These are phyloP conservation scores for Anguilla pacifica DNA, from an alignment of 2,797 vertebrate species.

Conservation along the genomic window DNA sequence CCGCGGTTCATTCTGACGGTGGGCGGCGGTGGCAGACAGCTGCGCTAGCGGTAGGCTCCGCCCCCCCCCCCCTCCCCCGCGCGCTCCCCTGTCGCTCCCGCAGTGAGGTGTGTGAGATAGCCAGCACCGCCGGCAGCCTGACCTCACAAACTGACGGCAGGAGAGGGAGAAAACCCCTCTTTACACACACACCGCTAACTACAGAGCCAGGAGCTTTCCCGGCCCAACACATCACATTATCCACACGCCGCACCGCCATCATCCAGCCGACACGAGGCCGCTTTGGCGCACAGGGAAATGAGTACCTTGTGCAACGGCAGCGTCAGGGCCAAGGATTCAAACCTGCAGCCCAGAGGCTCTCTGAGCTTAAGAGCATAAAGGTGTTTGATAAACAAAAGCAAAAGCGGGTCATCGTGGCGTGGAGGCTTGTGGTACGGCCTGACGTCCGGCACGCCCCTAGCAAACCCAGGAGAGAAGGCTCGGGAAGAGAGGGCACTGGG, in stretches of 20 bases:
- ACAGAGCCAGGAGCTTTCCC: neutral
- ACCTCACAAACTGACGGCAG: neutral
- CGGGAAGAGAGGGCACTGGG: no score
- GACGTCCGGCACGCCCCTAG: no score
- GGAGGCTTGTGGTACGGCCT: neutral
- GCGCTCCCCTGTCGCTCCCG: neutral
- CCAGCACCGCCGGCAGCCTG: neutral
- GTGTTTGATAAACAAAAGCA: neutral
- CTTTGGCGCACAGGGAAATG: neutral
- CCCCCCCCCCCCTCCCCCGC: neutral
- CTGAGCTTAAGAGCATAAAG: neutral
- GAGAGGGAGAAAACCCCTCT: neutral
- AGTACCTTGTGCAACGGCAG: neutral
- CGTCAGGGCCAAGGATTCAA: neutral
- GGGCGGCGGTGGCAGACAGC: neutral
- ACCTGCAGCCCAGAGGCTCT: neutral
- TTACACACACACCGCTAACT: neutral
- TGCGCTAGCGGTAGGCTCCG: neutral
- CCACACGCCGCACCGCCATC: neutral
- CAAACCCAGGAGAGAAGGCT: no score
- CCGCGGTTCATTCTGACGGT: neutral
- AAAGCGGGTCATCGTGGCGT: neutral
- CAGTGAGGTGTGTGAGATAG: neutral
- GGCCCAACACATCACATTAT: neutral
- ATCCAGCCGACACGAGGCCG: neutral